Evolutionary conservation across 2,888 invertebrate species (phyloP).

Genomic region (Patella pellucida): DNA sequence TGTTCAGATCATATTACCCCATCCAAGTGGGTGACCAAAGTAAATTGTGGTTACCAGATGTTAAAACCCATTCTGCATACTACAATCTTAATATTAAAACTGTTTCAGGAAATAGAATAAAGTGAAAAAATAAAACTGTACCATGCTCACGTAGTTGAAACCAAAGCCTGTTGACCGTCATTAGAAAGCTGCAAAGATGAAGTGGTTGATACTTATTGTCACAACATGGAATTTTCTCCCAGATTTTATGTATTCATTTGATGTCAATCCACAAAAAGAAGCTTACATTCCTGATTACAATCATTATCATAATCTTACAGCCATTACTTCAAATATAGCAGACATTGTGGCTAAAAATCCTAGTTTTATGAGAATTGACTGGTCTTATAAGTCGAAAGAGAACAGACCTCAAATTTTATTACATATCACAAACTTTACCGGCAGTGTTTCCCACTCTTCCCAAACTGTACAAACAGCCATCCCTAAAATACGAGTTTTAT

Average conservation of each 20-base stretch:
- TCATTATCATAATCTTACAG: constrained; percentile 58
- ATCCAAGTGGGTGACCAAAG: too few relatives aligned
- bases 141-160: too few relatives aligned
- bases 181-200: too few relatives aligned
- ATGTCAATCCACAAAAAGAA: constrained; percentile 64
- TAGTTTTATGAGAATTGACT: constrained; percentile 46
- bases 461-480: neutral
- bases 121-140: too few relatives aligned
- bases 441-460: neutral
- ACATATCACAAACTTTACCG: constrained; percentile 57
- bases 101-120: too few relatives aligned
- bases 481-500: constrained; percentile 51
- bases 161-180: too few relatives aligned
- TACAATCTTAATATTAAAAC: too few relatives aligned
- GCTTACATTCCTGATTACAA: constrained; percentile 60
- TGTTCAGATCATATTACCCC: too few relatives aligned
- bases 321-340: constrained; percentile 39
- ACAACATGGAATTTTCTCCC: too few relatives aligned
- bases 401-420: constrained; percentile 53
- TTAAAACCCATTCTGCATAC: too few relatives aligned
- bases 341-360: constrained; percentile 45
- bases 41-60: too few relatives aligned
- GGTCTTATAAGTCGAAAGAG: constrained; percentile 46
- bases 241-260: constrained; percentile 22
- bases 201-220: too few relatives aligned